These are phyloP conservation scores for Cottoperca gobio DNA, from an alignment of 2,797 vertebrate genomes.

Conservation along the genomic window DNA sequence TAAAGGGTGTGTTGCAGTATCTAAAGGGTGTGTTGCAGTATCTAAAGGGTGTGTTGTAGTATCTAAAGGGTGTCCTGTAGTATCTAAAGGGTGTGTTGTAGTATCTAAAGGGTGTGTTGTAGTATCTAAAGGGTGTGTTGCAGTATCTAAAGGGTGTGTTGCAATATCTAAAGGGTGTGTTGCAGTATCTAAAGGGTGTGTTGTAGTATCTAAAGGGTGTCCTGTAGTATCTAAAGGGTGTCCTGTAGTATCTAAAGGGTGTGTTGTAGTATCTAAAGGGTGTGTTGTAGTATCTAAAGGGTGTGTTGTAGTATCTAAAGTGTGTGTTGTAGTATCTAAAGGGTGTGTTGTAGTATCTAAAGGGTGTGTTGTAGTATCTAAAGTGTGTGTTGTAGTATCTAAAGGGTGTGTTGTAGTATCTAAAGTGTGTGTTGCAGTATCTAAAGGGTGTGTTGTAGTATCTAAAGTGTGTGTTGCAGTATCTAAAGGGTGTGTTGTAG, in stretches of 20 bases:
- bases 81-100: not conserved
- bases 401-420: no score
- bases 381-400: not conserved
- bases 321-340: not conserved
- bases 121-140: not conserved
- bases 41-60: not conserved
- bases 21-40: not conserved
- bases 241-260: not conserved
- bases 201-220: not conserved
- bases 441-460: not conserved
- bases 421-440: not conserved
- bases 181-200: not conserved
- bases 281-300: not conserved
- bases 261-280: not conserved
- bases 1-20: not conserved
- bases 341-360: no score
- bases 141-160: not conserved
- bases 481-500: not conserved
- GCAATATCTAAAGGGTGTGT: no score
- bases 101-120: not conserved
- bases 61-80: no score
- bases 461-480: not conserved
- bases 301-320: not conserved
- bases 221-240: no score
- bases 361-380: not conserved